These are phyloP conservation scores for Sycobia sp. DNA, from an alignment of 1,140 invertebrate genomes.

Conservation along the genomic window DNA sequence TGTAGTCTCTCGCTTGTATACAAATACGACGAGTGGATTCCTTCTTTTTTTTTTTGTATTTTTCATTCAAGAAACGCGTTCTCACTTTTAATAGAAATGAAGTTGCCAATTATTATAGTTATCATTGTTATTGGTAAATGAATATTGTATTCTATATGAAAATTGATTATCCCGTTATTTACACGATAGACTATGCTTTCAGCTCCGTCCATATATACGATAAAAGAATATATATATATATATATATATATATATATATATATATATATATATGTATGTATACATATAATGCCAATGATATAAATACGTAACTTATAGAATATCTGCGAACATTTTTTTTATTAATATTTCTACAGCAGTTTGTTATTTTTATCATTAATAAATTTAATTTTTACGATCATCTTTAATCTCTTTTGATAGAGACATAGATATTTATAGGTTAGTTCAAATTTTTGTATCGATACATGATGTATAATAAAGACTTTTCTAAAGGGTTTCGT, in stretches of 20 bases:
- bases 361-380: background rate
- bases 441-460: slow-evolving; percentile 19
- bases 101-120: slow-evolving; percentile 28
- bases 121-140: slow-evolving; percentile 44
- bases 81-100: background rate
- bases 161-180: slow-evolving; percentile 38
- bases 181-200: slow-evolving; percentile 45
- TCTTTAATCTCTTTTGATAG: background rate
- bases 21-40: no score
- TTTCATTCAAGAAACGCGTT: background rate
- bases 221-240: slow-evolving; percentile 21
- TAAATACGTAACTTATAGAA: slow-evolving; percentile 21
- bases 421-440: slow-evolving; percentile 3
- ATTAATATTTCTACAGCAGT: background rate
- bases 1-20: no score
- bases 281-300: slow-evolving; percentile 16
- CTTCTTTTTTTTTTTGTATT: no score
- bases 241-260: no score
- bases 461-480: slow-evolving; percentile 26
- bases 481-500: background rate
- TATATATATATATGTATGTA: no score
- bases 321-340: slow-evolving; percentile 6
- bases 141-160: slow-evolving; percentile 49
- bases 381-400: background rate
- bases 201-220: slow-evolving; percentile 48